These are phyloP conservation scores for Lampris incognitus DNA, from an alignment of 2,113 vertebrate genomes.

Conservation along the genomic window DNA sequence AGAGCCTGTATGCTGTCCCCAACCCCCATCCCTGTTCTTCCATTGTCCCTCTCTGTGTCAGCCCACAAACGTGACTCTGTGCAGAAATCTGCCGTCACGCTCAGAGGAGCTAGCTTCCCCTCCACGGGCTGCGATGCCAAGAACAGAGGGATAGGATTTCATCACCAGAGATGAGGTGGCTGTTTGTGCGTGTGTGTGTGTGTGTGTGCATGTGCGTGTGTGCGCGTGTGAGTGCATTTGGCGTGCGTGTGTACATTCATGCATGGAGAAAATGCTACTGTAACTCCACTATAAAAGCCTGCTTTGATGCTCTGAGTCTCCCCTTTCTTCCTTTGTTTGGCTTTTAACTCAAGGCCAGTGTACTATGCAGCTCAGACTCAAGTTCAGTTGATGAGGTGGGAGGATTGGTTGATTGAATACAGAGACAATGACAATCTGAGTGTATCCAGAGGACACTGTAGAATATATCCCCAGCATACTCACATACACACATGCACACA, in stretches of 20 bases:
- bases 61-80: conserved; percentile 45
- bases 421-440: no score
- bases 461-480: no score
- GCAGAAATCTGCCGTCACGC: conserved; percentile 36
- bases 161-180: conserved; percentile 39
- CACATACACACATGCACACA: no score
- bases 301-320: conserved; percentile 35
- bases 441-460: no score
- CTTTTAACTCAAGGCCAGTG: conserved; percentile 48
- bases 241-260: conserved; percentile 29
- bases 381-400: conserved; percentile 25
- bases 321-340: conserved; percentile 25
- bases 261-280: conserved; percentile 40
- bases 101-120: conserved; percentile 11
- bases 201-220: conserved; percentile 8
- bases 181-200: conserved; percentile 4
- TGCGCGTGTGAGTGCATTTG: not conserved
- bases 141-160: conserved; percentile 36
- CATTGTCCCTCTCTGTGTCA: conserved; percentile 37
- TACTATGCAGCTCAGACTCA: conserved; percentile 38
- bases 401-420: conserved; percentile 5
- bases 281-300: conserved; percentile 13
- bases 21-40: conserved; percentile 55
- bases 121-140: conserved; percentile 5
- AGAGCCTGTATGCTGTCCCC: conserved; percentile 15